Percentiles rank a stretch among this genome's conserved stretches.
phyloP scores from a whole-genome alignment of 2,888 invertebrate species.

The Cephus nigrinus region DNA sequence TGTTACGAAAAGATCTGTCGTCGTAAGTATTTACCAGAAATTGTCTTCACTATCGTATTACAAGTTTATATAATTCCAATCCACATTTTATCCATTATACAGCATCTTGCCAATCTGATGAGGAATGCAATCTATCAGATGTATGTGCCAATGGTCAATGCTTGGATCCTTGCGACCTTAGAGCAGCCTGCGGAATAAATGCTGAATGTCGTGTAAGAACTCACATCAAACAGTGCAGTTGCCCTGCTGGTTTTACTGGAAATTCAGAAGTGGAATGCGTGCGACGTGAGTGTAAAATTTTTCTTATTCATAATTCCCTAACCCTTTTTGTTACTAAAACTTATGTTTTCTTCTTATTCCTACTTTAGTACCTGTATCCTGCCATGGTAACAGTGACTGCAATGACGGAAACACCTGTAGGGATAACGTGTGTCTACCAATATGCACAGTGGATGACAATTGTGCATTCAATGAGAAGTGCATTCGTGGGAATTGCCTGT shows the following conservation, averaged over 20 bases:
- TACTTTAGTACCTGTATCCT: conserved; percentile 80
- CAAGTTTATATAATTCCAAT: conserved; percentile 7
- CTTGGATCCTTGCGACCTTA: conserved; percentile 80
- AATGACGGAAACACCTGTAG: conserved; percentile 78
- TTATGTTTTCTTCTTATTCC: conserved; percentile 8
- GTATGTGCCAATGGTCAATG: conserved; percentile 87
- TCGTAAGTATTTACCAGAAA: conserved; percentile 72
- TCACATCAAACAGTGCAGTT: conserved; percentile 83
- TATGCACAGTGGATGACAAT: conserved; percentile 80
- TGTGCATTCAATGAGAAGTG: conserved; percentile 94
- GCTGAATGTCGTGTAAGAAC: conserved; percentile 79
- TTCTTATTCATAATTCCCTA: conserved; percentile 4
- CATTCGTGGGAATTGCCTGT: conserved; percentile 81
- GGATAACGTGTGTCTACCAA: conserved; percentile 84
- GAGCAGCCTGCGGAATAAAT: conserved; percentile 85
- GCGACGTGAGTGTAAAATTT: conserved; percentile 72
- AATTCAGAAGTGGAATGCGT: conserved; percentile 87
- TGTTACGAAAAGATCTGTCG: conserved; percentile 85
- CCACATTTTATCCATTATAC: conserved; percentile 39
- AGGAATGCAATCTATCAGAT: conserved; percentile 83
- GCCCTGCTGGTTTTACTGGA: conserved; percentile 88
- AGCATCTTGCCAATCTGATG: conserved; percentile 83
- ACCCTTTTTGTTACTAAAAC: neutral
- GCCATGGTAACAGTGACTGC: conserved; percentile 78
- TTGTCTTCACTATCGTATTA: neutral